Conservation (phyloP, 1,140 invertebrate species). For the Cyclina sinensis region DNA sequence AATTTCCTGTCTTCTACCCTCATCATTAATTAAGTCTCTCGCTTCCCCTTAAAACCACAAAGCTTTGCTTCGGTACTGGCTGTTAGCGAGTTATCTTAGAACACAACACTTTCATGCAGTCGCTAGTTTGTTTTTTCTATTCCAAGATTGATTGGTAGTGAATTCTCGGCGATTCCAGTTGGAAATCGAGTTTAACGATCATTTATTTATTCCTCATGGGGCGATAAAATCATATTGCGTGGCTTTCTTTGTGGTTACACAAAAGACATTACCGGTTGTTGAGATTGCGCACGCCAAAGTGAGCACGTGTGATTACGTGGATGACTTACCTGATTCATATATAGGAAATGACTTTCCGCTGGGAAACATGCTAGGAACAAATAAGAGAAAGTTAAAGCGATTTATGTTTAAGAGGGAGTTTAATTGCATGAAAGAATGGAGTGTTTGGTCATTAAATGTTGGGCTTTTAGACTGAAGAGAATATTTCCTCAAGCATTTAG, state of each 20-base stretch:
- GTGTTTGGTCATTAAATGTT: too few species aligned
- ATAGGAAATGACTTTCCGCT: conserved; percentile 38
- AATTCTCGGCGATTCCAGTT: conserved; percentile 13
- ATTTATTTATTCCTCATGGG: conserved; percentile 49
- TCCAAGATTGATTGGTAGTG: neutral
- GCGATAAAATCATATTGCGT: conserved; percentile 47
- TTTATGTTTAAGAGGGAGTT: conserved; percentile 1
- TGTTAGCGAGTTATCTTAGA: neutral
- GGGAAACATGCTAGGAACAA: conserved; percentile 16
- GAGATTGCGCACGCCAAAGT: neutral
- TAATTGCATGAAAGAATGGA: neutral
- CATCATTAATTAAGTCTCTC: conserved; percentile 12
- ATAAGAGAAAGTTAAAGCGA: neutral
- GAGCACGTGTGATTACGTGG: conserved; percentile 43
- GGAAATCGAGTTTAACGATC: conserved; percentile 51
- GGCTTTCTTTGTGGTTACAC: conserved; percentile 49
- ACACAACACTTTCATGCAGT: neutral
- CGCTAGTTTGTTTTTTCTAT: conserved; percentile 14
- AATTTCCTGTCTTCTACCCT: conserved; percentile 14
- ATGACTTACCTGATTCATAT: conserved; percentile 27
- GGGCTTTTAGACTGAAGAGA: too few species aligned
- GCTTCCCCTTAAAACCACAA: neutral
- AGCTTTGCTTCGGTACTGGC: neutral
- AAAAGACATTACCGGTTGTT: conserved; percentile 46
- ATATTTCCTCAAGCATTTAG: too few species aligned